phyloP scores from a whole-genome alignment of 2,797 vertebrate genomes.

The Tokudaia tokunoshimensis region DNA sequence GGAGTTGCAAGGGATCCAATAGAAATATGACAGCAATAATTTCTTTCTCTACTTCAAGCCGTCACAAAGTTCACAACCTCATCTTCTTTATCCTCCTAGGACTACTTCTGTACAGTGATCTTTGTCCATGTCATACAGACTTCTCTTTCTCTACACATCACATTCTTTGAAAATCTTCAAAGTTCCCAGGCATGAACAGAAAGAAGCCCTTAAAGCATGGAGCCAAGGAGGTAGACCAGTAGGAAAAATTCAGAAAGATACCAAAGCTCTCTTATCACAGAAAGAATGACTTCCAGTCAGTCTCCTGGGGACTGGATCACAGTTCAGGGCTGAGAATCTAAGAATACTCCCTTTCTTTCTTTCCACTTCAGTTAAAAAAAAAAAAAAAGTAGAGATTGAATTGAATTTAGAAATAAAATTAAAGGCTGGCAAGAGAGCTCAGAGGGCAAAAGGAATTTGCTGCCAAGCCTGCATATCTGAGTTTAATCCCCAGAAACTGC shows the following conservation, averaged over 20 bases:
- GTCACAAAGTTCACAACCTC: neutral
- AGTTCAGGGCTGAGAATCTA: neutral
- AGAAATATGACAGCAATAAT: neutral
- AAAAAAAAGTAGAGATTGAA: neutral
- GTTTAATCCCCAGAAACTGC: neutral
- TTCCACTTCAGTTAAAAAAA: conserved; percentile 13
- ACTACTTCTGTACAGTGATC: neutral
- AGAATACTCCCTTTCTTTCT: neutral
- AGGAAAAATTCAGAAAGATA: neutral
- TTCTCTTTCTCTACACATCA: neutral
- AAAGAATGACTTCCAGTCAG: neutral
- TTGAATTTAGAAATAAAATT: neutral
- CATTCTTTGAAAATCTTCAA: conserved; percentile 43
- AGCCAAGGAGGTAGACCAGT: neutral
- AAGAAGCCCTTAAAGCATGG: neutral
- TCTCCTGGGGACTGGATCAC: neutral
- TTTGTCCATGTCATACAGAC: neutral
- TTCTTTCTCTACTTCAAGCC: neutral
- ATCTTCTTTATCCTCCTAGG: neutral
- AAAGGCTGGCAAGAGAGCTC: neutral
- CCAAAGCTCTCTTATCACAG: neutral
- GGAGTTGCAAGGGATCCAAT: neutral
- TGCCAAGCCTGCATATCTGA: neutral
- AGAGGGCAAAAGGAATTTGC: neutral
- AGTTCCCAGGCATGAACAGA: neutral